Conservation (phyloP, 2,888 invertebrate species). For the Amblyteles armatorius region DNA sequence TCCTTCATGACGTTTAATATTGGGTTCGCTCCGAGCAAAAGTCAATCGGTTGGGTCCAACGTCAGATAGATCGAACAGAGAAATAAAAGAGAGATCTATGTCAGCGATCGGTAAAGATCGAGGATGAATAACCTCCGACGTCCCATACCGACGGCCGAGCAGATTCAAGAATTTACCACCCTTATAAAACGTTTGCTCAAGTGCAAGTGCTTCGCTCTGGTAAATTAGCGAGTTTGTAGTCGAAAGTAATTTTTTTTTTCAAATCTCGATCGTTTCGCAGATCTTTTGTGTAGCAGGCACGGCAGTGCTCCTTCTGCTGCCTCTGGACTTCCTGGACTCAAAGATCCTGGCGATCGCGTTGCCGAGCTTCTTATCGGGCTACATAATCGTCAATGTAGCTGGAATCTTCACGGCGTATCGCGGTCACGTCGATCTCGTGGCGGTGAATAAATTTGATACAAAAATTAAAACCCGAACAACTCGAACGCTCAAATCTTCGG, state of each 20-base stretch:
- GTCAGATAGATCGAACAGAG: background rate
- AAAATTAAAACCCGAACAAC: background rate
- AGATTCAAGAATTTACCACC: constrained; percentile 44
- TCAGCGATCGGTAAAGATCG: background rate
- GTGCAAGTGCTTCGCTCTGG: constrained; percentile 62
- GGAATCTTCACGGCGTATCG: constrained; percentile 70
- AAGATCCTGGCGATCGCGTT: constrained; percentile 71
- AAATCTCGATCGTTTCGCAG: constrained; percentile 62
- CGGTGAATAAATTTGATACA: constrained; percentile 44
- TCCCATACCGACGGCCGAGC: constrained; percentile 47
- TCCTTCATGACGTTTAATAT: constrained; percentile 40
- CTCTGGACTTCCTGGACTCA: constrained; percentile 68
- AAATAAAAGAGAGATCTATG: background rate
- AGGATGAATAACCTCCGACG: constrained; percentile 12
- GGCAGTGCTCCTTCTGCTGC: constrained; percentile 60
- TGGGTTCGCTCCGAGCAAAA: background rate
- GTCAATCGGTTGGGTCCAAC: background rate
- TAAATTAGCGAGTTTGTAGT: constrained; percentile 34
- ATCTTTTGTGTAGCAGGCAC: constrained; percentile 73
- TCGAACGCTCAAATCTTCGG: background rate
- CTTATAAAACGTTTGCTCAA: constrained; percentile 55
- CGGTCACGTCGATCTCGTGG: constrained; percentile 58
- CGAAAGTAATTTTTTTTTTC: background rate
- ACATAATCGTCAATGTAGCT: constrained; percentile 73
- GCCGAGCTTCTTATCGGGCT: constrained; percentile 75